Evolutionary conservation across 2,113 vertebrate species (phyloP).

Genomic region (Siniperca knerii): DNA sequence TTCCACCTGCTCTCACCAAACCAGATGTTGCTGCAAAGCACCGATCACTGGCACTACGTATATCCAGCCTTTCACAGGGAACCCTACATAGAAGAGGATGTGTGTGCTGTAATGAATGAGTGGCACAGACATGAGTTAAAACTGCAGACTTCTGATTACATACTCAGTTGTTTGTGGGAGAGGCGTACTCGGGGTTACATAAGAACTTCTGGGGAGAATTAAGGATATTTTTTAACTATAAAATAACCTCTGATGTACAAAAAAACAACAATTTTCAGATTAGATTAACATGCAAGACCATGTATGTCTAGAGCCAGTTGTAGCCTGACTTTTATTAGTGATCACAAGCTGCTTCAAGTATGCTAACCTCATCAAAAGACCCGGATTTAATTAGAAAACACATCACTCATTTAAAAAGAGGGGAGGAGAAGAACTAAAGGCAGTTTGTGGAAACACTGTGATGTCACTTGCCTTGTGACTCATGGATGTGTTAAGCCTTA

Average conservation of each 20-base stretch:
- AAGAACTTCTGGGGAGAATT: background rate
- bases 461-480: slow-evolving; percentile 32
- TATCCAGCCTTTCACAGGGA: background rate
- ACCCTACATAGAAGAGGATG: background rate
- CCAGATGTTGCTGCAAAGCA: slow-evolving; percentile 45
- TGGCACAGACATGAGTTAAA: background rate
- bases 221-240: background rate
- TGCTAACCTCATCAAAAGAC: slow-evolving; percentile 5
- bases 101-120: background rate
- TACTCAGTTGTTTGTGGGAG: background rate
- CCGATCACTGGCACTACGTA: background rate
- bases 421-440: background rate
- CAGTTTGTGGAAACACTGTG: slow-evolving; percentile 29
- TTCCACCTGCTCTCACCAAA: slow-evolving; percentile 38
- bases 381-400: slow-evolving; percentile 23
- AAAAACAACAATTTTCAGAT: background rate
- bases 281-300: background rate
- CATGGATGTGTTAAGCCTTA: background rate
- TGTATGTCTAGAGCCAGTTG: background rate
- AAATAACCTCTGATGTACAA: background rate
- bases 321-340: slow-evolving; percentile 14
- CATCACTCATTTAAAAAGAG: background rate
- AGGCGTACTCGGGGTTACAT: background rate
- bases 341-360: slow-evolving; percentile 10
- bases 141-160: background rate